Evolutionary conservation across 30 jellyfish, hydroid and myxozoan genomes (phyloP), one percentile per base, ranked within the genome.

Genomic region (Aurelia aurita): DNA sequence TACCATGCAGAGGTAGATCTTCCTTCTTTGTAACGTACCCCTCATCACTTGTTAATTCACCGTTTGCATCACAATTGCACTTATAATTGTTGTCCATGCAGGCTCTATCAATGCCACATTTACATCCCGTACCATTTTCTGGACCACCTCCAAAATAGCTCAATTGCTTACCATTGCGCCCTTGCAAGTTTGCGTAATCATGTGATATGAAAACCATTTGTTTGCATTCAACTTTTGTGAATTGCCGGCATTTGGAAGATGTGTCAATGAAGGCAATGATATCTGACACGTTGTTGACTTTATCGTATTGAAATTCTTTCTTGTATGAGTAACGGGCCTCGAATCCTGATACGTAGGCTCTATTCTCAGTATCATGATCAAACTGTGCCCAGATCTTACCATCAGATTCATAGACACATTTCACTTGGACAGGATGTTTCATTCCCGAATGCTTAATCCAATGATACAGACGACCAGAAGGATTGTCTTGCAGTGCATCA

Each of bases 91-190:
- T 15, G 23, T 67, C 0, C 4, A 57, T 3, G 49, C 91, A 82
- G 2, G 91, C 27, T 3, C 28, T 11, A 11, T 27, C 39, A 8
- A 26, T 20, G 34, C 91, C 91, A 69, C 91, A 82, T 29, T 68
- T 34, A 69, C 91, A 82, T 1, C 91, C 91, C 49, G 58, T 34
- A 10, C 85, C 85, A 34, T 47, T 51, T 1, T 85, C 39, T 31
- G 91, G 85, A 14, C 70, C 91, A 20, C 91, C 91, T 15, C 91
- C 91, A 47, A 67, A 58, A 35, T 82, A 69, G 14, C 63, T 51
- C 27, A 61, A 54, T 13, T 26, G 35, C 43, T 46, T 15, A 3
- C 91, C 91, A 66, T 55, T 57, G 6, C 88, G 63, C 12, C 59
- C 77, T 14, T 12, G 23, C 16, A 39, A 35, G 69, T 34, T 31